Evolutionary conservation across 92 coral and sea anemone genomes (phyloP).

Genomic region (Actinernus sp.): DNA sequence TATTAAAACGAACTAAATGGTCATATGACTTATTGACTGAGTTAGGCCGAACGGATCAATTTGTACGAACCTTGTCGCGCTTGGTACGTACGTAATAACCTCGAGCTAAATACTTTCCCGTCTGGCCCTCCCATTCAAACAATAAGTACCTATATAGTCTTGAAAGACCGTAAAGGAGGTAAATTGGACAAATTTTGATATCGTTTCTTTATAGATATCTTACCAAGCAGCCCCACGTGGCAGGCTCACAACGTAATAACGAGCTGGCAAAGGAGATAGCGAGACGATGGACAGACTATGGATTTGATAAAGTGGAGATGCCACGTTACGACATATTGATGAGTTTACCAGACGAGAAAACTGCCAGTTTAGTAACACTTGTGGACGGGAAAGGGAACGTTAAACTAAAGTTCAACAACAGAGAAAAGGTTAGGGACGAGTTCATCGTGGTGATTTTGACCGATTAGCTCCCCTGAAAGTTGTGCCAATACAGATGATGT

Average conservation of each 20-base stretch:
- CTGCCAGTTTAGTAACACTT: conserved; percentile 65
- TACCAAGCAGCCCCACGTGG: conserved; percentile 82
- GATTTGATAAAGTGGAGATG: conserved; percentile 83
- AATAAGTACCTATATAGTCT: too few relatives aligned
- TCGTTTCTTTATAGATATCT: conserved; percentile 58
- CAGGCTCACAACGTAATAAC: conserved; percentile 85
- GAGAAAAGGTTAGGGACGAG: conserved; percentile 72
- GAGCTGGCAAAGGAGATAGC: conserved; percentile 78
- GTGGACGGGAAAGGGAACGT: conserved; percentile 44
- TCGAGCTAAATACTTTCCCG: too few relatives aligned
- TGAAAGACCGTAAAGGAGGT: too few relatives aligned
- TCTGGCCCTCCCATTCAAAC: too few relatives aligned
- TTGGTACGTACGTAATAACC: too few relatives aligned
- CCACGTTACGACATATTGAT: conserved; percentile 81
- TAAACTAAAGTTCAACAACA: conserved; percentile 40
- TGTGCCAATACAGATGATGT: too few relatives aligned
- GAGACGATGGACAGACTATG: conserved; percentile 71
- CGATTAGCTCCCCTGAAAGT: too few relatives aligned
- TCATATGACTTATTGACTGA: too few relatives aligned
- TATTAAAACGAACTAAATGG: too few relatives aligned
- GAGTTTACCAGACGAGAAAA: conserved; percentile 60
- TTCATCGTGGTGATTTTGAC: too few relatives aligned
- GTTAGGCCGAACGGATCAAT: too few relatives aligned
- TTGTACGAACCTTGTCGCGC: too few relatives aligned
- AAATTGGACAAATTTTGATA: neutral